Conservation (phyloP, 2,797 vertebrate species). For the Squalus acanthias region DNA sequence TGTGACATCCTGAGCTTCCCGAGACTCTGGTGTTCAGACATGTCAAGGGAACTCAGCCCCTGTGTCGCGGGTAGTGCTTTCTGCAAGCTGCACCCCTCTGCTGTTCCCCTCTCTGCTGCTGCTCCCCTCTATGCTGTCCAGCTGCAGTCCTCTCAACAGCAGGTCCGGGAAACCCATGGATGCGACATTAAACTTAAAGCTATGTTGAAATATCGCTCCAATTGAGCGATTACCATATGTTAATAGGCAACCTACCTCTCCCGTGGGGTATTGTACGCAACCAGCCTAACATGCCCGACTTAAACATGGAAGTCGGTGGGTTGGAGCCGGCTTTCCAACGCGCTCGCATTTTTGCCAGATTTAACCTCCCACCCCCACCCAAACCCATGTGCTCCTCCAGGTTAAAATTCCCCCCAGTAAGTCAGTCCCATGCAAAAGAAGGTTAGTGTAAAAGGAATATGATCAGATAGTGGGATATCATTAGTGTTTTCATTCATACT, state of each 20-base stretch:
- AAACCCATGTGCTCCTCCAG: not conserved
- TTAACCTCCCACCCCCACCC: not conserved
- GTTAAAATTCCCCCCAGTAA: not conserved
- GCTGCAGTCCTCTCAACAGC: too few relatives aligned
- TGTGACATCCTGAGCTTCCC: too few relatives aligned
- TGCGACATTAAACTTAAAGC: too few relatives aligned
- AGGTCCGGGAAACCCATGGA: too few relatives aligned
- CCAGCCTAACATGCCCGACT: not conserved
- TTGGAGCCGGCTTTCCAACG: not conserved
- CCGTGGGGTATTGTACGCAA: too few relatives aligned
- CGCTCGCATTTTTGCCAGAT: not conserved
- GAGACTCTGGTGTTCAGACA: too few relatives aligned
- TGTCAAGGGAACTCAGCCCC: too few relatives aligned
- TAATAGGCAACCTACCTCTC: too few relatives aligned
- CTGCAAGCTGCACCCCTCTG: not conserved
- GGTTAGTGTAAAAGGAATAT: not conserved
- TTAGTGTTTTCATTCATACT: not conserved
- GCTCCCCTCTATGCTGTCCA: not conserved
- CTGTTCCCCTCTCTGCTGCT: not conserved
- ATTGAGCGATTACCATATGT: too few relatives aligned
- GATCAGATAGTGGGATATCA: not conserved
- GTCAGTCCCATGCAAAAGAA: not conserved
- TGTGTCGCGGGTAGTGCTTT: not conserved
- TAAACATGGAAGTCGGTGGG: not conserved
- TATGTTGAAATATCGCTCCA: too few relatives aligned